Evolutionary conservation across 2,888 invertebrate species (phyloP), one percentile per base, ranked within the genome.

Genomic region (Chymomyza fuscimana): DNA sequence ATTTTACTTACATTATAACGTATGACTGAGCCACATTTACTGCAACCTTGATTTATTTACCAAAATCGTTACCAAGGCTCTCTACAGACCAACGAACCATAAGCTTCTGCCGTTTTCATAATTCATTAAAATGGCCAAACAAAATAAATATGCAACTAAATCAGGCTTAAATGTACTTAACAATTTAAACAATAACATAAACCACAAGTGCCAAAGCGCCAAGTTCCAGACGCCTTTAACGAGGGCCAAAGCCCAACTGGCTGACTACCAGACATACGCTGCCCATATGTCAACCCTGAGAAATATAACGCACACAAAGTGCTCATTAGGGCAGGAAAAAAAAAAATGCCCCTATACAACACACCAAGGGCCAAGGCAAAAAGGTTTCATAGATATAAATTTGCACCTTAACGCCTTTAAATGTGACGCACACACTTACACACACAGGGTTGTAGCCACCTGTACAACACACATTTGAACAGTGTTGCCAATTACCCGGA

Each of bases 361-460:
- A 16, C 56, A 65, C 15, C 51, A 32, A 60, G 59, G 78, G 70
- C 78, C 78, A 72, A 72, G 72, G 67, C 74, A 69, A 82, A 88
- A 87, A 86, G 89, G 88, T 86, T 84, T 80, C 78, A 74, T 80
- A 78, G 76, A 89, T 82, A 89, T 89, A 89, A 89, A 88, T 88
- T 89, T 88, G 81, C 88, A 89, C 89, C 89, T 88, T 89, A 86
- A 86, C 88, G 89, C 89, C 88, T 88, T 88, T 89, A 87, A 87
- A 88, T 82, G 86, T 75, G 73, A 74, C 75, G 61, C 74, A 80
- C 70, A 73, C 80, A 73, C 74, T 65, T 54, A 46, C 58, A 64
- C 50, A 32, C 54, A 60, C 61, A 65, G 1, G 4, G 5, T 5
- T 19, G 19, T 19, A 19, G 19, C 19, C 61, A 67, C 60, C 19